Evolutionary conservation across 2,888 invertebrate genomes (phyloP).

Genomic region (Oxytorus armatus): DNA sequence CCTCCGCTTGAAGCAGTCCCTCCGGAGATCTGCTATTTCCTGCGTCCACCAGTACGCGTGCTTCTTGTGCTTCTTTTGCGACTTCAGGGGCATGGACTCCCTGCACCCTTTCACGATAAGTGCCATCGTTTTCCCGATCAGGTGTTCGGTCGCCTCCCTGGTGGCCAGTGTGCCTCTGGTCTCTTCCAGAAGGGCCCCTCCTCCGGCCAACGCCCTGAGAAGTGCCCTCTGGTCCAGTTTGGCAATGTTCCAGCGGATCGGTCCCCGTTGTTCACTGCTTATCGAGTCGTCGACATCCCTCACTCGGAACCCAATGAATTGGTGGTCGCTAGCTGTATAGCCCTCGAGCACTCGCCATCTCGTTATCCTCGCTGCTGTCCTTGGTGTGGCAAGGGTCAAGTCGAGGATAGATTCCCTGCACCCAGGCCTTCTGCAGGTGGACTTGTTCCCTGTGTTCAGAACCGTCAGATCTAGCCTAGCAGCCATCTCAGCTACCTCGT

Average conservation of each 20-base stretch:
- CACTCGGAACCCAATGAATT: slow-evolving; percentile 35
- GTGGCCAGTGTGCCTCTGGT: too few species aligned
- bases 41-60: too few species aligned
- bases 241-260: slow-evolving; percentile 38
- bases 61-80: too few species aligned
- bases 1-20: too few species aligned
- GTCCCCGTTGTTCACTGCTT: neutral
- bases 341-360: slow-evolving; percentile 47
- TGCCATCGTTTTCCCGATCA: too few species aligned
- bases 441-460: slow-evolving; percentile 20
- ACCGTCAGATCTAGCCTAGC: slow-evolving; percentile 42
- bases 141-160: too few species aligned
- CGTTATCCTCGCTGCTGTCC: slow-evolving; percentile 21
- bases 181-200: too few species aligned
- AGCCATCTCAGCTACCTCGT: slow-evolving; percentile 42
- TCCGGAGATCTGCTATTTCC: too few species aligned
- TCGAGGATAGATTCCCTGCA: slow-evolving; percentile 49
- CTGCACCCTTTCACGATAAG: too few species aligned
- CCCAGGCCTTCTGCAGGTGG: slow-evolving; percentile 55
- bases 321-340: slow-evolving; percentile 54
- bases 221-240: slow-evolving; percentile 24
- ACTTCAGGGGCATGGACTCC: too few species aligned
- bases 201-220: too few species aligned
- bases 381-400: slow-evolving; percentile 35
- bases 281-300: slow-evolving; percentile 13